phyloP scores from a whole-genome alignment of 2,113 vertebrate genomes.

The Lasiurus borealis region DNA sequence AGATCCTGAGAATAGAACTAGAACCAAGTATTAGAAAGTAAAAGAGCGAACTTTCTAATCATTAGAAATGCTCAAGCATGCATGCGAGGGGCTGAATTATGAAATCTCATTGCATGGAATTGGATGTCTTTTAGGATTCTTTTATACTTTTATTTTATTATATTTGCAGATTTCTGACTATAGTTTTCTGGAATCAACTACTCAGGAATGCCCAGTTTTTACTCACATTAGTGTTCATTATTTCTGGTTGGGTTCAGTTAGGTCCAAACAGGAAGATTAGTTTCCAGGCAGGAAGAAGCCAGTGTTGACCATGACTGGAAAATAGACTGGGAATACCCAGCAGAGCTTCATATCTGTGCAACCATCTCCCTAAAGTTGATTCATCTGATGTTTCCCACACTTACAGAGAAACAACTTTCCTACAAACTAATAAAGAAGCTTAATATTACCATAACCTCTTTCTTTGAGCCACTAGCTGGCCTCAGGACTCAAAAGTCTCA shows the following conservation, averaged over 20 bases:
- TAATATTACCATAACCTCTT: neutral
- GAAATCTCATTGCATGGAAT: neutral
- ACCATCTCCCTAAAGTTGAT: neutral
- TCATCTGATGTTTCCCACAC: neutral
- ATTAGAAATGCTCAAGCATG: neutral
- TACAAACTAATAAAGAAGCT: neutral
- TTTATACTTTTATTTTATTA: neutral
- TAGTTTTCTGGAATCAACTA: slow-evolving; percentile 28
- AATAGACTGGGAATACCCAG: neutral
- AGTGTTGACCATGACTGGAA: neutral
- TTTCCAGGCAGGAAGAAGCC: slow-evolving; percentile 35
- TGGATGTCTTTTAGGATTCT: neutral
- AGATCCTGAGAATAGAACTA: neutral
- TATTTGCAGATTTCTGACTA: slow-evolving; percentile 15
- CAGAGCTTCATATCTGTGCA: neutral
- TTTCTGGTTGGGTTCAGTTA: neutral
- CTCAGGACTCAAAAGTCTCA: neutral
- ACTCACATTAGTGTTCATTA: neutral
- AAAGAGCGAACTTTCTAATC: neutral
- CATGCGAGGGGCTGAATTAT: neutral
- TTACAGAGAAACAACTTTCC: neutral
- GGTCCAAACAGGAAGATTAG: slow-evolving; percentile 48
- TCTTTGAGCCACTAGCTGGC: neutral
- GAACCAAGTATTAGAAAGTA: neutral
- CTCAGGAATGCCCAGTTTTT: slow-evolving; percentile 31